These are phyloP conservation scores for Amphiura filiformis DNA, from an alignment of 35 echinoderm and acorn worm genomes.

Conservation along the genomic window DNA sequence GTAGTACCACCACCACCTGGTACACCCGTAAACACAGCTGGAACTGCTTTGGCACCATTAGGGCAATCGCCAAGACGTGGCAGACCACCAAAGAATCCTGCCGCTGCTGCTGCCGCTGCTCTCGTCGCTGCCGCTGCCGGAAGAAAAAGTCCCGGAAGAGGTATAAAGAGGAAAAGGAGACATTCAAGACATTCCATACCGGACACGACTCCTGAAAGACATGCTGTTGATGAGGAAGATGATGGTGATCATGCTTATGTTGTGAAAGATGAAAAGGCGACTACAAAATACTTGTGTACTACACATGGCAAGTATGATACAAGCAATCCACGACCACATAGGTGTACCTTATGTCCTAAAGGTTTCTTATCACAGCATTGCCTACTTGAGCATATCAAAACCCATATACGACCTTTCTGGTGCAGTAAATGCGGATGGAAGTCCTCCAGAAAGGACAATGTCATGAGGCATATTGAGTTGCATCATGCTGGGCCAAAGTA, in stretches of 20 bases:
- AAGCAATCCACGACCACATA: conserved; percentile 45
- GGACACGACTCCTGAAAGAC: not conserved
- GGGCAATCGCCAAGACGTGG: not conserved
- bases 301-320: conserved; percentile 49
- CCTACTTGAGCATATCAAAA: conserved; percentile 86
- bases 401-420: conserved; percentile 74
- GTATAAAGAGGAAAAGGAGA: conserved; percentile 18
- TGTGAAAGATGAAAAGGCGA: conserved; percentile 79
- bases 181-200: conserved; percentile 24
- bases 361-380: conserved; percentile 82
- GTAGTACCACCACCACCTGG: not conserved
- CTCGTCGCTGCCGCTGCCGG: not conserved
- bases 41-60: not conserved
- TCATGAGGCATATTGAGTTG: conserved; percentile 77
- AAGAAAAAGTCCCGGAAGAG: conserved; percentile 29
- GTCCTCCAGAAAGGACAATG: conserved; percentile 79
- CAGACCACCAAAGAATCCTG: no score
- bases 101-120: no score
- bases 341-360: conserved; percentile 70
- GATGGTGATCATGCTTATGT: conserved; percentile 41
- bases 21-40: not conserved
- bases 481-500: conserved; percentile 84
- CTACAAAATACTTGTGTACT: conserved; percentile 56
- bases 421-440: conserved; percentile 77
- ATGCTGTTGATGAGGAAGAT: not conserved